Base-by-base conservation (phyloP, 2,888 invertebrate species). In the Synergus itoensis region DNA sequence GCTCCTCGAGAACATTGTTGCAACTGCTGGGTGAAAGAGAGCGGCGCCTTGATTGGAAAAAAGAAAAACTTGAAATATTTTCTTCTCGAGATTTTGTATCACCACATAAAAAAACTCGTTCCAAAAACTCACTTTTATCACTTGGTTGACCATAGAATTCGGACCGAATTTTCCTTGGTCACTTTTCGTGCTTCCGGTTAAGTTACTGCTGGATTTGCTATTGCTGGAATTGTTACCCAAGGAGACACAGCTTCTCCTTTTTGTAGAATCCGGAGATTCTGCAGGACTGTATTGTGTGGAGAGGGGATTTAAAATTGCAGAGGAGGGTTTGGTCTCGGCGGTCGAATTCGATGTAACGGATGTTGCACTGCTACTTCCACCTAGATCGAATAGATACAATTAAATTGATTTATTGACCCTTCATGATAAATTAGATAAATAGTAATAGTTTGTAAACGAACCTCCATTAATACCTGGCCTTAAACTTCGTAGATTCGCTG, bases 11-110 rank as follows among this genome's bases (percentile, higher is more conserved):
- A 96, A 91, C 97, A 96, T 84, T 97, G 96, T 84, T 98, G 98
- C 77, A 98, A 94, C 93, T 98, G 98, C 92, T 98, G 98, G 3
- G 98, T 98, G 92, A 98, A 98, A 75, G 98, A 97, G 89, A 98
- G 94, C 16, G 96, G 96, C 82, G 95, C 93, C 92, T 90, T 84
- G 77, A 76, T 89, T 84, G 80, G 77, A 84, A 69, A 83, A 69
- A 28, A 21, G 4, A 21, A 21, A 28, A 81, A 77, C 65, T 78
- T 78, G 79, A 73, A 82, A 77, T 81, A 86, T 92, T n/a, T 21
- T 1, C 11, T 40, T 5, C 5, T 16, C 12, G 4, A 16, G 41
- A 43, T 48, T 45, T 67, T 69, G 1, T 21, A 8, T 69, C 9
- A 1, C 8, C 7, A 78, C 36, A n/a, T 16, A 8, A 40, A 16